phyloP scores from a whole-genome alignment of 2,888 invertebrate genomes.

The Eustalomyia histrio region DNA sequence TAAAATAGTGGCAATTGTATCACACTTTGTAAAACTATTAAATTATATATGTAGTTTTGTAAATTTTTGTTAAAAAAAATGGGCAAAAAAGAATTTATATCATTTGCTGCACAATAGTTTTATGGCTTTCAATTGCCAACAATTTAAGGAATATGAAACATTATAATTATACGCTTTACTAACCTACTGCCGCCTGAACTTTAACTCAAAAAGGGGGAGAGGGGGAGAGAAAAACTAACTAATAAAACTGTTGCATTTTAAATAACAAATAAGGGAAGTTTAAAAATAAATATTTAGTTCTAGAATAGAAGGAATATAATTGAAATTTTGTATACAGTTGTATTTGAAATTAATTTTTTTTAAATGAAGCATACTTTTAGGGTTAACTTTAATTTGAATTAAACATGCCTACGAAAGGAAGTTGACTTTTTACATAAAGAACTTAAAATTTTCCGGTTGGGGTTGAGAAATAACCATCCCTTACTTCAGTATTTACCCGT shows the following conservation, averaged over 20 bases:
- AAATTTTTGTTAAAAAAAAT: neutral
- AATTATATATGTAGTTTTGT: slow-evolving; percentile 36
- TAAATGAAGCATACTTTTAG: too few species aligned
- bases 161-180: slow-evolving; percentile 55
- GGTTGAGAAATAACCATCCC: too few species aligned
- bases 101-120: slow-evolving; percentile 40
- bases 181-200: slow-evolving; percentile 22
- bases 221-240: neutral
- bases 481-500: too few species aligned
- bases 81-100: slow-evolving; percentile 10
- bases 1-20: slow-evolving; percentile 56
- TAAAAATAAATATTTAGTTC: too few species aligned
- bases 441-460: too few species aligned
- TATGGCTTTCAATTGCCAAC: slow-evolving; percentile 61
- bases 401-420: too few species aligned
- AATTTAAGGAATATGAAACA: slow-evolving; percentile 51
- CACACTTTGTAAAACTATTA: slow-evolving; percentile 61
- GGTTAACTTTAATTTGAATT: too few species aligned
- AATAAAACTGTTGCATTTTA: slow-evolving; percentile 35
- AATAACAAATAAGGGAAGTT: too few species aligned
- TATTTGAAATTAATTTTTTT: too few species aligned
- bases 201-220: neutral
- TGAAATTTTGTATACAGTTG: too few species aligned
- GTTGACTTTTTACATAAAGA: too few species aligned
- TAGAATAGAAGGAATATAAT: too few species aligned